phyloP scores from a whole-genome alignment of 2,797 vertebrate species.

The Sebastes iracundus region DNA sequence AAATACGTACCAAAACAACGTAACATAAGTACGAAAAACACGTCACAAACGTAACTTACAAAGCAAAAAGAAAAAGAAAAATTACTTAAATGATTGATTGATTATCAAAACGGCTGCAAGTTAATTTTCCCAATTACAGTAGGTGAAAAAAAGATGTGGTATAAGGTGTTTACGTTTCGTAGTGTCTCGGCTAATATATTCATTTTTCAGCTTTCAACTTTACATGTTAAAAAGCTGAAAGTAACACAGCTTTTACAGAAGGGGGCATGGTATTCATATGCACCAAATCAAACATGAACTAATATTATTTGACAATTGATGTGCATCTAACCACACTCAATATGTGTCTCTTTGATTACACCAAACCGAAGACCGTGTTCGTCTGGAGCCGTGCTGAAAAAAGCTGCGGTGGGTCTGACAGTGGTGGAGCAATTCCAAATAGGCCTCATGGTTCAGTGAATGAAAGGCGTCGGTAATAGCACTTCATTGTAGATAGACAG shows the following conservation, averaged over 20 bases:
- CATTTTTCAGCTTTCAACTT: background rate
- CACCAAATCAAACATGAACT: slow-evolving; percentile 42
- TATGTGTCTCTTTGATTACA: slow-evolving; percentile 53
- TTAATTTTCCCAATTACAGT: background rate
- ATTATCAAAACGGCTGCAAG: background rate
- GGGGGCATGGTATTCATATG: slow-evolving; percentile 8
- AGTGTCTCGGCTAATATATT: background rate
- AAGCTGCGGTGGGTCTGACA: slow-evolving; percentile 43
- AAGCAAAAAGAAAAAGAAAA: background rate
- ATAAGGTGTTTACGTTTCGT: background rate
- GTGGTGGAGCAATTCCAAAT: slow-evolving; percentile 65
- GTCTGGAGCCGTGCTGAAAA: slow-evolving; percentile 31
- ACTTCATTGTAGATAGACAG: slow-evolving; percentile 67
- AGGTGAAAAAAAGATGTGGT: background rate
- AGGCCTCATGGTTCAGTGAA: slow-evolving; percentile 68
- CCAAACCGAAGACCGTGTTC: slow-evolving; percentile 44
- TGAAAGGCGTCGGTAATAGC: slow-evolving; percentile 64
- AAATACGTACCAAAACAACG: too few relatives aligned
- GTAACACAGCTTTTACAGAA: background rate
- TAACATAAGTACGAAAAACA: background rate
- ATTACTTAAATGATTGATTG: background rate
- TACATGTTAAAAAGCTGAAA: background rate
- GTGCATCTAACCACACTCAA: slow-evolving; percentile 46
- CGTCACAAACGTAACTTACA: too few relatives aligned
- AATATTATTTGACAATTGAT: slow-evolving; percentile 44